Conservation (phyloP, 2,888 invertebrate genomes). For the Arge pagana region DNA sequence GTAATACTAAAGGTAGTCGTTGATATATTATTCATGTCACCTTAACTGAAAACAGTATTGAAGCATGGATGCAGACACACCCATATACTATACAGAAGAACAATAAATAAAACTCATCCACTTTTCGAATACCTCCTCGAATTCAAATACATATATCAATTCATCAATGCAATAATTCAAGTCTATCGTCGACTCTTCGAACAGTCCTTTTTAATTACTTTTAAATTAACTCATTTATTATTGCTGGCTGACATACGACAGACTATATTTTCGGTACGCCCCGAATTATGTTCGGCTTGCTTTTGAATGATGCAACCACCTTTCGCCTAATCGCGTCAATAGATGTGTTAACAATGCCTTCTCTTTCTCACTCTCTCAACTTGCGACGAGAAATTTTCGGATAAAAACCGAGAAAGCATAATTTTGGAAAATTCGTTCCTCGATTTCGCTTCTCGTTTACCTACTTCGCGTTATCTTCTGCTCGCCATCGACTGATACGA, state of each 20-base stretch:
- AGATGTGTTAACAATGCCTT: conserved; percentile 15
- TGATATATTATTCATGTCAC: conserved; percentile 4
- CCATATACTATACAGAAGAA: conserved; percentile 35
- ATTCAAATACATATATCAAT: conserved; percentile 23
- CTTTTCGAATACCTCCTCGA: conserved; percentile 13
- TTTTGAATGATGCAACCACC: conserved; percentile 21
- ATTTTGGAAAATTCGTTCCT: too few species aligned
- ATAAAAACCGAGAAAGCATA: too few species aligned
- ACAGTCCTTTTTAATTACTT: too few species aligned
- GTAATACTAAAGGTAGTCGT: conserved; percentile 14
- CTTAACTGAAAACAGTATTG: conserved; percentile 25
- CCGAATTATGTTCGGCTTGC: conserved; percentile 12
- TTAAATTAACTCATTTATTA: conserved; percentile 34
- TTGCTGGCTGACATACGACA: conserved; percentile 39
- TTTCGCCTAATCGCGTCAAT: conserved; percentile 8
- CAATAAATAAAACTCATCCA: conserved; percentile 24
- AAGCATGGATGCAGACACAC: conserved; percentile 38
- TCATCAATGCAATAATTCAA: conserved; percentile 37
- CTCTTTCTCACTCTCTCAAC: not conserved
- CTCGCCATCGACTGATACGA: too few species aligned
- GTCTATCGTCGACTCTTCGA: conserved; percentile 58
- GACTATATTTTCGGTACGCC: conserved; percentile 42
- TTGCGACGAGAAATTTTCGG: too few species aligned
- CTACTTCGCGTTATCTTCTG: too few species aligned
- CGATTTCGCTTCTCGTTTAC: too few species aligned